phyloP scores from a whole-genome alignment of 1,140 invertebrate species.

The Plectrocnemia conspersa region DNA sequence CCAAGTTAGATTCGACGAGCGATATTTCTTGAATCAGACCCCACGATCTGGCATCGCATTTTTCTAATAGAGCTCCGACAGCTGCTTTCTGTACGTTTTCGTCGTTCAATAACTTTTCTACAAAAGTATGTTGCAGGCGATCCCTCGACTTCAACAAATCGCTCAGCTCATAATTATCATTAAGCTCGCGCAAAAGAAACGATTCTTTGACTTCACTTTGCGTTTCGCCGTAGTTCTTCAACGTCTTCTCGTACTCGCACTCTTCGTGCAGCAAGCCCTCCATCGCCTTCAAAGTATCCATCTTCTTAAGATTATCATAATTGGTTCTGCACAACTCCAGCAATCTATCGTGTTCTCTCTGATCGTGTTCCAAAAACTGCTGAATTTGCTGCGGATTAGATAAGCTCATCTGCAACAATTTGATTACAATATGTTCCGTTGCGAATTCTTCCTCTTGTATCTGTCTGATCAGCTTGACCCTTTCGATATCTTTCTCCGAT shows the following conservation, averaged over 20 bases:
- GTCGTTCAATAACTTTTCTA: conserved; percentile 59
- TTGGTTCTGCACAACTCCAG: conserved; percentile 53
- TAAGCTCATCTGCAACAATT: conserved; percentile 57
- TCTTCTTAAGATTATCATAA: conserved; percentile 49
- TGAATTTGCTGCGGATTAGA: conserved; percentile 55
- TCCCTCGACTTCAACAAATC: conserved; percentile 59
- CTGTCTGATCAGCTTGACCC: conserved; percentile 55
- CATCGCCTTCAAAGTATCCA: conserved; percentile 60
- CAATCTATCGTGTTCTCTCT: conserved; percentile 57
- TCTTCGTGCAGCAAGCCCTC: conserved; percentile 62
- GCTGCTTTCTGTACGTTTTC: conserved; percentile 69
- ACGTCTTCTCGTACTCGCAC: conserved; percentile 52
- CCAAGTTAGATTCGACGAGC: conserved; percentile 70
- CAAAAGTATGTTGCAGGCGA: conserved; percentile 53
- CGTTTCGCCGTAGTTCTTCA: conserved; percentile 56
- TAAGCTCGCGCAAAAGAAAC: conserved; percentile 50
- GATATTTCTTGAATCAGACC: conserved; percentile 73
- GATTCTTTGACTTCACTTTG: conserved; percentile 55
- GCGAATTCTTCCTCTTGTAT: conserved; percentile 59
- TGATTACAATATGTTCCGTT: conserved; percentile 59
- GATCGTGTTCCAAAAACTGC: conserved; percentile 60
- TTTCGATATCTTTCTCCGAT: conserved; percentile 57
- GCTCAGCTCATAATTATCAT: conserved; percentile 55
- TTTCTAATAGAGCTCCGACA: conserved; percentile 66
- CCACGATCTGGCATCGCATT: conserved; percentile 69